A percentile compares a stretch with the other conserved stretches of the same genome.
Evolutionary conservation across 1,140 invertebrate genomes (phyloP).

Genomic region (Scaptomyza pallida): DNA sequence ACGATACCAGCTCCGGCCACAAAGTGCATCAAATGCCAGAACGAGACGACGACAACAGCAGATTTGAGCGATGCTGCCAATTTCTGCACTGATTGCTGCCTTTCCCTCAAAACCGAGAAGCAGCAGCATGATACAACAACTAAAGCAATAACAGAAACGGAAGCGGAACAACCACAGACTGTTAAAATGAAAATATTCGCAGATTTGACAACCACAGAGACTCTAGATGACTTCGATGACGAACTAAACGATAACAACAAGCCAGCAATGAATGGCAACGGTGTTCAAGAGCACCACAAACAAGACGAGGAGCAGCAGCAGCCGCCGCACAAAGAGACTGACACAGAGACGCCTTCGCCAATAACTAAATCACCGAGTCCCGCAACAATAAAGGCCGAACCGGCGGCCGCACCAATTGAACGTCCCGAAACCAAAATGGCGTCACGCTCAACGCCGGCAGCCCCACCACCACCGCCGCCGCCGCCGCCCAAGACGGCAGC

Average conservation of each 20-base stretch:
- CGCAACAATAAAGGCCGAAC: not conserved
- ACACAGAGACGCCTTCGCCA: not conserved
- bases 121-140: not conserved
- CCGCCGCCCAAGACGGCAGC: not conserved
- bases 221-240: conserved; percentile 50
- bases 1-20: not conserved
- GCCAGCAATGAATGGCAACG: not conserved
- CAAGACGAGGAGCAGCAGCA: conserved; percentile 5
- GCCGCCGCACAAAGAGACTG: not conserved
- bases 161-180: not conserved
- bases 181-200: conserved; percentile 50
- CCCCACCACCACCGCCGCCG: not conserved
- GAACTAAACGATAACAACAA: conserved; percentile 8
- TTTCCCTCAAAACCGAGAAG: conserved; percentile 6
- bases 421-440: not conserved
- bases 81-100: conserved; percentile 13
- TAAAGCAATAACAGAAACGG: not conserved
- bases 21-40: conserved; percentile 46
- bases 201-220: conserved; percentile 60
- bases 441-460: not conserved
- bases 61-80: conserved; percentile 2
- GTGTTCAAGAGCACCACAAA: not conserved
- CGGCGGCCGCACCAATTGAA: not conserved
- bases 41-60: conserved; percentile 16
- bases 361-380: too few relatives aligned